Evolutionary conservation across 2,888 invertebrate genomes (phyloP), one percentile per base, ranked within the genome.

Genomic region (Pandemis heparana): DNA sequence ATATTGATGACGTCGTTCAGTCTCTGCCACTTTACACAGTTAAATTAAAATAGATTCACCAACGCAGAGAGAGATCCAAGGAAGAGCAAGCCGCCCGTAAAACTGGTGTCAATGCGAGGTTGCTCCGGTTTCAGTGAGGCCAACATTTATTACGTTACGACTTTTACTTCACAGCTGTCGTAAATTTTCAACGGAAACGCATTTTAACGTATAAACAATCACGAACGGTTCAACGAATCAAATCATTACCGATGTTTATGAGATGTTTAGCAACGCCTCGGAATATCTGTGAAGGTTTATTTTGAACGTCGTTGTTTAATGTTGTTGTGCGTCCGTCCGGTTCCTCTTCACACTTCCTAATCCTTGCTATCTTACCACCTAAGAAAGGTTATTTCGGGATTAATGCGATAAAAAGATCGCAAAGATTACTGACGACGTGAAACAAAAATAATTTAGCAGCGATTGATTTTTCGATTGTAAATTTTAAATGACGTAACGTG

Each of bases 11-110:
- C 65, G 76, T 70, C 51, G 70, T 14, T 48, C 64, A 16, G 62
- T 68, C 62, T 71, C 39, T 51, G 66, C 67, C 62, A 63, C 73
- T 70, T 67, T 68, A 53, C 73, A 56, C 23, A 56, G 56, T 53
- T 53, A 53, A 53, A 38, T 75, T 75, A 76, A 76, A 76, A 76
- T 76, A 76, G 75, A 74, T 68, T 70, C 61, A 63, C 48, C 59
- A 74, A 71, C 63, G 46, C 61, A 48, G 46, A 67, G 63, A 48
- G 46, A 67, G 63, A 62, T 39, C 51, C 46, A 18, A 70, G 59
- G 60, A 69, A 62, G 61, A 67, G 61, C 53, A 71, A 68, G 56
- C 48, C 12, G 67, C 39, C 60, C 60, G 71, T 76, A 72, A 64
- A 75, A 65, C 67, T 43, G 23, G 51, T 73, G 75, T 70, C 72